Evolutionary conservation across 2,888 invertebrate genomes (phyloP), one percentile per base, ranked within the genome.

Genomic region (Alsophila aescularia): DNA sequence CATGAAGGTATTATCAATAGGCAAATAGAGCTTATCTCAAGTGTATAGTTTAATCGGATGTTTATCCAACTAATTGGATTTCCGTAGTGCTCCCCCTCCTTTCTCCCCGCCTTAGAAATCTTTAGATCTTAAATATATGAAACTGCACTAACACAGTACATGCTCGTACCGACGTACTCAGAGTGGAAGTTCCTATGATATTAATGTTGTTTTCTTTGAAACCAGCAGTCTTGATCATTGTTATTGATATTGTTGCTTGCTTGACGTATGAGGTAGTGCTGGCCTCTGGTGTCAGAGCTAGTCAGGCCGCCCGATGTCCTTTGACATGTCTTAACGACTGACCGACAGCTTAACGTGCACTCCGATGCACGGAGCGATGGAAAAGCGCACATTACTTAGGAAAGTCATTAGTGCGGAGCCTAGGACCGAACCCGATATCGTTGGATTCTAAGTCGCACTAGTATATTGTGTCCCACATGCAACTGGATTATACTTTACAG

Each of bases 41-140:
- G 72, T 77, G 72, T 75, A 67, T 78, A 83, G 76, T 78, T 79
- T 78, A 82, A 81, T 79, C 75, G 77, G 78, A 76, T 87, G 85
- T 86, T 86, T 84, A 84, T 83, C 75, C 77, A 79, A 78, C 84
- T 86, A 87, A 87, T 86, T 86, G 85, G 81, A 85, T 85, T 80
- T 78, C 77, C 77, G 73, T 71, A 16, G 14, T 41, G 14, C 36
- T 41, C 34, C 48, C 35, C 43, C 55, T 21, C 43, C 45, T 48
- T 39, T 34, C 50, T 49, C 41, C 43, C 34, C 53, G 16, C 43
- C 48, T 64, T 40, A 60, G 64, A 55, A 72, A 65, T 70, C 73
- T 69, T 67, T 65, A 18, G 45, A 32, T 52, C 37, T 14, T 35
- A n/a, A n/a, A n/a, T n/a, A 52, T 70, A 64, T 73, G 75, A 76